phyloP scores from a whole-genome alignment of 1,140 invertebrate species.

The Drosophila micromelanica region DNA sequence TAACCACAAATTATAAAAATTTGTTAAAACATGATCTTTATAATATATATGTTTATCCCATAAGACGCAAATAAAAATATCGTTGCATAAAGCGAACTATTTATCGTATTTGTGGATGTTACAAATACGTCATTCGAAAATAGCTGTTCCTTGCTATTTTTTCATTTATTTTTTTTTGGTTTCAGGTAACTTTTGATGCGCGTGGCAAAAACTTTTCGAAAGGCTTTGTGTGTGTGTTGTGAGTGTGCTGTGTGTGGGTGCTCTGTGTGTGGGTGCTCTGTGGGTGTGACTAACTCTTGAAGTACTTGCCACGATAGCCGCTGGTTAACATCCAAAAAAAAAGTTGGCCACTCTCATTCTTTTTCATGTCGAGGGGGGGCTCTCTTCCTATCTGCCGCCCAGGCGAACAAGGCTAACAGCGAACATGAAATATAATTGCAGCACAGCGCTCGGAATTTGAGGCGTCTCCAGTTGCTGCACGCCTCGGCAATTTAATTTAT shows the following conservation, averaged over 20 bases:
- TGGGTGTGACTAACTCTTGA: slow-evolving; percentile 9
- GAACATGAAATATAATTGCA: slow-evolving; percentile 47
- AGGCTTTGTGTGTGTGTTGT: background rate
- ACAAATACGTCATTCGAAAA: no score
- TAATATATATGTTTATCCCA: no score
- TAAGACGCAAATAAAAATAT: no score
- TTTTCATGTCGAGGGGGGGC: background rate
- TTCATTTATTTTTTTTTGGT: background rate
- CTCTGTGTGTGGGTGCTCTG: slow-evolving; percentile 3
- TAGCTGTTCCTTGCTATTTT: background rate
- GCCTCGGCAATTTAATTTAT: slow-evolving; percentile 51
- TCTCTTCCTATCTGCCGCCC: slow-evolving; percentile 1
- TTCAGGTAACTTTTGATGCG: slow-evolving; percentile 27
- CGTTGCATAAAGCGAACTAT: no score
- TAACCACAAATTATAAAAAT: no score
- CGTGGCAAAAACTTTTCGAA: slow-evolving; percentile 33
- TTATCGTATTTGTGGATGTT: no score
- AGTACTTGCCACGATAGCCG: slow-evolving; percentile 26
- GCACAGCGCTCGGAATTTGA: slow-evolving; percentile 14
- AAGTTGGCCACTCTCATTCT: slow-evolving; percentile 18
- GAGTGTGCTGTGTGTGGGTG: slow-evolving; percentile 1
- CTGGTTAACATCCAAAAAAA: slow-evolving; percentile 21
- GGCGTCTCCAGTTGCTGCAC: slow-evolving; percentile 28
- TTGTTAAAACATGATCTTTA: no score
- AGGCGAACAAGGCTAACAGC: slow-evolving; percentile 24